Percentiles rank a stretch among this genome's conserved stretches.
Evolutionary conservation across 2,113 vertebrate genomes (phyloP).

Genomic region (Dromaius novaehollandiae): DNA sequence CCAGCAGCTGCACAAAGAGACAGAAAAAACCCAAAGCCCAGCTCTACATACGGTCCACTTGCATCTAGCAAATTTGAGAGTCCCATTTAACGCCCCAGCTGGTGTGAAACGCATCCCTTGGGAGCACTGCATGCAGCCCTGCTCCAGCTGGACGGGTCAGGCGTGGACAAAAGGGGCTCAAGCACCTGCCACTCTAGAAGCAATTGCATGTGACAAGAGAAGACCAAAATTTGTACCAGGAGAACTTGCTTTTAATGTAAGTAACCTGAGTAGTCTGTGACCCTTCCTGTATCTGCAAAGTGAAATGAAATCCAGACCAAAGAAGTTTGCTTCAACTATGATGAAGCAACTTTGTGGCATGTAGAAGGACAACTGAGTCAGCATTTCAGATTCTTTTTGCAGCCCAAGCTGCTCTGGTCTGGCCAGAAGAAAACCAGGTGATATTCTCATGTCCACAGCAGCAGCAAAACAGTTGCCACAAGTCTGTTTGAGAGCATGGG

Average conservation of each 20-base stretch:
- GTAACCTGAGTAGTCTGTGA: neutral
- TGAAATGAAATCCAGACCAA: neutral
- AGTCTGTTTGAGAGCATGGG: neutral
- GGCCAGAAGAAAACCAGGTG: neutral
- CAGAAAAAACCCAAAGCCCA: neutral
- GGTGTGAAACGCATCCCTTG: neutral
- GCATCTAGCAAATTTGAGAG: neutral
- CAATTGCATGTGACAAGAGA: neutral
- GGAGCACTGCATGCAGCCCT: fast-evolving
- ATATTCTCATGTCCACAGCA: neutral
- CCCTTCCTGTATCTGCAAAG: neutral
- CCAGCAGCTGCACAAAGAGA: neutral
- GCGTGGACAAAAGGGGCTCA: neutral
- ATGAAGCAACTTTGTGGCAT: neutral
- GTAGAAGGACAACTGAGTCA: neutral
- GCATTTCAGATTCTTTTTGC: neutral
- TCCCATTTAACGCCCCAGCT: neutral
- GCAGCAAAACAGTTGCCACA: neutral
- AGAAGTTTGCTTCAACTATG: neutral
- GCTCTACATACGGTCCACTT: fast-evolving
- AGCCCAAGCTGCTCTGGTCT: neutral
- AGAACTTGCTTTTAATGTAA: neutral
- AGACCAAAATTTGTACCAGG: neutral
- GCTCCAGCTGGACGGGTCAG: neutral
- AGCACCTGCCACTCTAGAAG: neutral